Conservation (phyloP, 2,113 vertebrate genomes). For the Rhinolophus sinicus region DNA sequence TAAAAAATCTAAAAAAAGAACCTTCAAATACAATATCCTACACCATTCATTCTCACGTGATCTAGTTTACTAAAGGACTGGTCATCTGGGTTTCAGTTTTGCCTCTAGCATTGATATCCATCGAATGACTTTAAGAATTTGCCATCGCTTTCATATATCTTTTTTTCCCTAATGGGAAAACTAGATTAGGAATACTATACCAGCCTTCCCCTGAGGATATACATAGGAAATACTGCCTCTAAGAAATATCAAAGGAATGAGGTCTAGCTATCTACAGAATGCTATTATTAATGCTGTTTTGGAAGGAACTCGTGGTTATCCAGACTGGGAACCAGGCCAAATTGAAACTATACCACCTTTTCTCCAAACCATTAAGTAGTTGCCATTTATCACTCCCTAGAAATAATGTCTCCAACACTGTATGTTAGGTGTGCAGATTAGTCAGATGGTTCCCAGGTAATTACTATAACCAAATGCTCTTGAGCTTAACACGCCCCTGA, state of each 20-base stretch:
- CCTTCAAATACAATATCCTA: background rate
- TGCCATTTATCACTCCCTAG: constrained; percentile 70
- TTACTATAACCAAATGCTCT: constrained; percentile 55
- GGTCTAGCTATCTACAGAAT: constrained; percentile 29
- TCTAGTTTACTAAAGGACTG: background rate
- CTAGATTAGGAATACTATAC: constrained; percentile 54
- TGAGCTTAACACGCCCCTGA: constrained; percentile 41
- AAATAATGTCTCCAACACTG: constrained; percentile 66
- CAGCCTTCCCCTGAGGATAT: constrained; percentile 23
- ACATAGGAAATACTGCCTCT: constrained; percentile 19
- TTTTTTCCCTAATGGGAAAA: constrained; percentile 65
- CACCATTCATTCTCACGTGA: background rate
- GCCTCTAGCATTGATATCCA: background rate
- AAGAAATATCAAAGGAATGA: constrained; percentile 37
- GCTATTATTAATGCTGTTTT: constrained; percentile 65
- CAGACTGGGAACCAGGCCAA: constrained; percentile 68
- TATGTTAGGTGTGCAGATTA: constrained; percentile 56
- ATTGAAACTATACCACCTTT: constrained; percentile 65
- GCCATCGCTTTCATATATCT: constrained; percentile 19
- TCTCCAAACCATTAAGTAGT: constrained; percentile 66
- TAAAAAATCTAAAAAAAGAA: background rate
- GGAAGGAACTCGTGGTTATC: constrained; percentile 36
- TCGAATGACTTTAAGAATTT: background rate
- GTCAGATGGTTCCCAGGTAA: constrained; percentile 60
- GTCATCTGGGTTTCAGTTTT: constrained; percentile 48